These are phyloP conservation scores for Takifugu rubripes DNA, from an alignment of 2,797 vertebrate species.

Conservation along the genomic window DNA sequence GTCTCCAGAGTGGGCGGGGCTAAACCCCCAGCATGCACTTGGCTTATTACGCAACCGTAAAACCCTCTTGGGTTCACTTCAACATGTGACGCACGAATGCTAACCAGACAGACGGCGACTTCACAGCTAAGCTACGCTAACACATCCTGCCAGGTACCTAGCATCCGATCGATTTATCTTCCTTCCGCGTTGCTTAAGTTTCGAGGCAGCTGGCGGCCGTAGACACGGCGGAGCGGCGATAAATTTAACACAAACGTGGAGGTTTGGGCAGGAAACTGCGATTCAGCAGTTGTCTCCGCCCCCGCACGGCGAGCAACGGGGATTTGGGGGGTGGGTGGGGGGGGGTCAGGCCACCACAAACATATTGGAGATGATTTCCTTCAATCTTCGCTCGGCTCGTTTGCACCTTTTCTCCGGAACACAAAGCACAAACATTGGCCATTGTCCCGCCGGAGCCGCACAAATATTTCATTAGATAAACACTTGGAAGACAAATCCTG, in stretches of 20 bases:
- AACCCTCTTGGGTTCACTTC: too few species aligned
- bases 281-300: conserved; percentile 13
- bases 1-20: too few species aligned
- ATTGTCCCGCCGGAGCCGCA: conserved; percentile 60
- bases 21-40: too few species aligned
- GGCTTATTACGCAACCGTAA: too few species aligned
- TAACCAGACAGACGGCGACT: too few species aligned
- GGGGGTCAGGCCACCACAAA: conserved; percentile 31
- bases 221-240: conserved; percentile 16
- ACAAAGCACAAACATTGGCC: conserved; percentile 65
- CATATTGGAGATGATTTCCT: conserved; percentile 51
- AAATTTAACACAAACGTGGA: conserved; percentile 11
- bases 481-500: conserved; percentile 66
- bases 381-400: conserved; percentile 53
- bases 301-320: conserved; percentile 10
- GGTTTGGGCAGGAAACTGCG: conserved; percentile 12
- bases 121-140: too few species aligned
- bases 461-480: conserved; percentile 75
- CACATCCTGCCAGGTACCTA: too few species aligned
- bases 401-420: conserved; percentile 64
- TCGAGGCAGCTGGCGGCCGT: conserved; percentile 2
- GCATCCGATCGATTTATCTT: too few species aligned
- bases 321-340: neutral
- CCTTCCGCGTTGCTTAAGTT: neutral
- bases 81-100: too few species aligned